A percentile compares a stretch with the other conserved stretches of the same genome.
These are phyloP conservation scores for Beaufortia kweichowensis DNA, from an alignment of 2,113 vertebrate species.

Conservation along the genomic window DNA sequence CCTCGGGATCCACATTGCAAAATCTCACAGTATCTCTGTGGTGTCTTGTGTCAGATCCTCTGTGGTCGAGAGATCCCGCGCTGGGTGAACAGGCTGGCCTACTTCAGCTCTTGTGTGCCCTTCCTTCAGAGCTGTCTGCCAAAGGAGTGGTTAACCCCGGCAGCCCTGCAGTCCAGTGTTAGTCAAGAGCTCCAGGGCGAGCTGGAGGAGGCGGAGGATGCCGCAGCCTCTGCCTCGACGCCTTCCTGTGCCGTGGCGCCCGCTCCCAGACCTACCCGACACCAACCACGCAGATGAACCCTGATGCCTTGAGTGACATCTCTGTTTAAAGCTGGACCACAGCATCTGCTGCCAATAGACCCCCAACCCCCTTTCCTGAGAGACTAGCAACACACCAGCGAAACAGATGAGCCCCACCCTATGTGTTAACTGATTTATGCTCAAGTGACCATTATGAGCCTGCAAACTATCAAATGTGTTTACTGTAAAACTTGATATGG, in stretches of 20 bases:
- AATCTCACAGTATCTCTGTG: not conserved
- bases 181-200: conserved; percentile 95
- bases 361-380: conserved; percentile 17
- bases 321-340: conserved; percentile 25
- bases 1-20: not conserved
- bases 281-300: conserved; percentile 85
- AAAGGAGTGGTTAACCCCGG: conserved; percentile 97
- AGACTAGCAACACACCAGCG: conserved; percentile 52
- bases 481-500: conserved; percentile 9
- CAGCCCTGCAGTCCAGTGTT: conserved; percentile 95
- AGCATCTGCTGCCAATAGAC: conserved; percentile 44
- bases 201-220: conserved; percentile 93
- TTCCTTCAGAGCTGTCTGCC: conserved; percentile 99
- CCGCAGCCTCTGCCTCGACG: conserved; percentile 81
- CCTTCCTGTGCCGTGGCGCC: conserved; percentile 65
- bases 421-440: not conserved
- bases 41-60: conserved; percentile 78
- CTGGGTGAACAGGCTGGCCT: conserved; percentile 98
- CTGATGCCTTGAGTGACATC: conserved; percentile 32
- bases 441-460: not conserved
- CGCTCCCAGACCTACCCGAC: conserved; percentile 79
- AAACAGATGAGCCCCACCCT: conserved; percentile 25
- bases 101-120: conserved; percentile 99
- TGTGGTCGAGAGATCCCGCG: conserved; percentile 97
- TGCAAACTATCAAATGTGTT: conserved; percentile 24